A percentile compares a stretch with the other conserved stretches of the same genome.
Evolutionary conservation across 2,888 invertebrate genomes (phyloP).

Genomic region (Gastracanthus pulcherrimus): DNA sequence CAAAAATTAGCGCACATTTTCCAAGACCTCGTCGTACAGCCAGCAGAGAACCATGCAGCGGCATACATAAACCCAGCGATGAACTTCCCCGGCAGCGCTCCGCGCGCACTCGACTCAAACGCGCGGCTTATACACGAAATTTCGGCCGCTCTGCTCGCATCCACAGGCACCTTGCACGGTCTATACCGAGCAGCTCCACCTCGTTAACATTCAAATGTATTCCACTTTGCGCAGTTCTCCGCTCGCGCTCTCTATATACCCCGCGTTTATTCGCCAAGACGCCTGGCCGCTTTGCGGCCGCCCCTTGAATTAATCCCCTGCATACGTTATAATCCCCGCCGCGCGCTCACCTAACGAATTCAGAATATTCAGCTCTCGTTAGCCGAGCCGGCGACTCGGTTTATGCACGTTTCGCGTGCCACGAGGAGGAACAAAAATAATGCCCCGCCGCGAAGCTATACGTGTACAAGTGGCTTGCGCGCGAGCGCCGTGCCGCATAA

Average conservation of each 20-base stretch:
- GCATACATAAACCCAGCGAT: too few relatives aligned
- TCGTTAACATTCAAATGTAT: slow-evolving; percentile 52
- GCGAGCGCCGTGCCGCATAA: slow-evolving; percentile 31
- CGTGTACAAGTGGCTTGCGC: slow-evolving; percentile 63
- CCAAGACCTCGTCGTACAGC: too few relatives aligned
- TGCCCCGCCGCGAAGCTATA: slow-evolving; percentile 45
- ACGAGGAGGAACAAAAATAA: slow-evolving; percentile 31
- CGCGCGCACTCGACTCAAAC: background rate
- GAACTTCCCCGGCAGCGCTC: background rate
- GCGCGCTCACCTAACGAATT: slow-evolving; percentile 18
- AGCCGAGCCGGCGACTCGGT: background rate
- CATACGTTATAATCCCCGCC: slow-evolving; percentile 48
- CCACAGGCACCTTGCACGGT: background rate
- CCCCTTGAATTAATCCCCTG: slow-evolving; percentile 74
- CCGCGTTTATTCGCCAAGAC: slow-evolving; percentile 57
- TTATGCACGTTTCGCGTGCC: background rate
- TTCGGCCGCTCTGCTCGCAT: background rate
- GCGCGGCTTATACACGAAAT: background rate
- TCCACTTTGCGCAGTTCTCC: slow-evolving; percentile 54
- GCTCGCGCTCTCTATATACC: too few relatives aligned
- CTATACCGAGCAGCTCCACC: too few relatives aligned
- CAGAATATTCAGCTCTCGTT: slow-evolving; percentile 19
- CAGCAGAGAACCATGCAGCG: too few relatives aligned
- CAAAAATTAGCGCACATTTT: too few relatives aligned
- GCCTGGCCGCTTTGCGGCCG: slow-evolving; percentile 72